Conservation (phyloP, 2,888 invertebrate genomes). For the Leptinotarsa tumamoca region DNA sequence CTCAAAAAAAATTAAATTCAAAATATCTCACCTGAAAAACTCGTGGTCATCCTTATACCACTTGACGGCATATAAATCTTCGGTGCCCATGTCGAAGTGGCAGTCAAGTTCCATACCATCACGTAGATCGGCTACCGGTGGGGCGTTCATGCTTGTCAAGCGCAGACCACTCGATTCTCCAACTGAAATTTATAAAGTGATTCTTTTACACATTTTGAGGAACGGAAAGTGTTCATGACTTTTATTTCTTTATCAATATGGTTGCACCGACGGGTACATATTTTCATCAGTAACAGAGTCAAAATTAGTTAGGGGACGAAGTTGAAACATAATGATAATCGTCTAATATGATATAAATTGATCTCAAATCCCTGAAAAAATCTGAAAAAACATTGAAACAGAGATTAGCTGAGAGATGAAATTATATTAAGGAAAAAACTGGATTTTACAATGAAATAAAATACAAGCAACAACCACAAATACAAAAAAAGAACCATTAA, state of each 20-base stretch:
- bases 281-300: no score
- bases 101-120: conserved; percentile 61
- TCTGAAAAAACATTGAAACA: no score
- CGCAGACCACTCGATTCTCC: conserved; percentile 52
- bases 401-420: no score
- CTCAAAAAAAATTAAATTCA: no score
- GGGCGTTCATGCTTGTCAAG: conserved; percentile 62
- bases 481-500: no score
- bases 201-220: conserved; percentile 32
- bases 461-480: no score
- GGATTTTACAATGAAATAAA: no score
- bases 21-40: conserved; percentile 52
- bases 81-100: conserved; percentile 63
- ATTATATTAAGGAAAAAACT: no score
- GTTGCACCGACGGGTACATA: neutral
- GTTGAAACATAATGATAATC: no score
- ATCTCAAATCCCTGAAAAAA: no score
- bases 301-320: no score
- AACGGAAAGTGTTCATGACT: conserved; percentile 1
- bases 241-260: conserved; percentile 10
- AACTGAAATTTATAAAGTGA: conserved; percentile 39
- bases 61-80: conserved; percentile 63
- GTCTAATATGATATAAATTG: no score
- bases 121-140: conserved; percentile 61
- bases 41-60: conserved; percentile 64